Conservation (phyloP, 2,888 invertebrate genomes). For the Dolomedes plantarius region DNA sequence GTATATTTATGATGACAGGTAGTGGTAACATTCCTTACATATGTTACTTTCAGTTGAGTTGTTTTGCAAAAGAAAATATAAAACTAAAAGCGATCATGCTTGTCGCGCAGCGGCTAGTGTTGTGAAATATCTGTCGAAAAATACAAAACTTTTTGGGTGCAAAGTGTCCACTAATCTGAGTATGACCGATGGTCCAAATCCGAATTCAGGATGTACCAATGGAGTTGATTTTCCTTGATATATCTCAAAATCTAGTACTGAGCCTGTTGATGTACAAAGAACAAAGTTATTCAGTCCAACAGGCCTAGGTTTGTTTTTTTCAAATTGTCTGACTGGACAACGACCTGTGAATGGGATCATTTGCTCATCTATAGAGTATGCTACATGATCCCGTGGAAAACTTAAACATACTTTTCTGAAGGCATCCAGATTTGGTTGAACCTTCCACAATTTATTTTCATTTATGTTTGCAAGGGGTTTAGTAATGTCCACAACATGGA, state of each 20-base stretch:
- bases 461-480: background rate
- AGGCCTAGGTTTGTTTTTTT: slow-evolving; percentile 29
- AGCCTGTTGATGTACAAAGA: too few relatives aligned
- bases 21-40: slow-evolving; percentile 23
- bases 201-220: background rate
- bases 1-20: too few relatives aligned
- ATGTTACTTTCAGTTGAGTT: too few relatives aligned
- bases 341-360: too few relatives aligned
- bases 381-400: slow-evolving; percentile 6
- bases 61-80: too few relatives aligned
- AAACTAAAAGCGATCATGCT: too few relatives aligned
- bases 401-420: slow-evolving; percentile 10
- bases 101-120: too few relatives aligned
- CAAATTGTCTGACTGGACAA: too few relatives aligned
- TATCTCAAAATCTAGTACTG: slow-evolving; percentile 8
- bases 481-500: too few relatives aligned
- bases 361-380: too few relatives aligned
- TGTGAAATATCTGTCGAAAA: too few relatives aligned
- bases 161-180: slow-evolving; percentile 12
- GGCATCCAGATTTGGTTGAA: background rate
- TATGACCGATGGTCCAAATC: slow-evolving; percentile 22
- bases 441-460: slow-evolving; percentile 24
- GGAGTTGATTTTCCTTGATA: slow-evolving; percentile 9
- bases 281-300: too few relatives aligned
- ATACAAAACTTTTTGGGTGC: slow-evolving; percentile 8